Percentiles rank a stretch among this genome's conserved stretches.
These are phyloP conservation scores for Apodemia mormo DNA, from an alignment of 2,888 invertebrate genomes.

Conservation along the genomic window DNA sequence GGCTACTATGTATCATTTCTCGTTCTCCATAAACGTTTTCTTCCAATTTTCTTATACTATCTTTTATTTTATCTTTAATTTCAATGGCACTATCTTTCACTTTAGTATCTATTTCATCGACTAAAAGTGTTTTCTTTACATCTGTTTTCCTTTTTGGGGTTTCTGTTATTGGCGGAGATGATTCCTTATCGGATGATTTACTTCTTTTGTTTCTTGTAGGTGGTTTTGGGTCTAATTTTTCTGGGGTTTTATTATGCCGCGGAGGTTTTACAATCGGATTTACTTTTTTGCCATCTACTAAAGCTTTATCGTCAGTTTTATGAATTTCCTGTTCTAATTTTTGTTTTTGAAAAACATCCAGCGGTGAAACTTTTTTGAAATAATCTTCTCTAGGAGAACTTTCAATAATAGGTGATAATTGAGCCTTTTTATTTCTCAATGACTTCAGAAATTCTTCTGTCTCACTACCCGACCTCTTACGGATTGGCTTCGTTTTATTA, in stretches of 20 bases:
- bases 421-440: conserved; percentile 83
- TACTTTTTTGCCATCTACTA: conserved; percentile 62
- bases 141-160: conserved; percentile 72
- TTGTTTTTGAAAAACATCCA: conserved; percentile 65
- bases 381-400: conserved; percentile 87
- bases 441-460: conserved; percentile 82
- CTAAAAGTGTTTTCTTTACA: conserved; percentile 59
- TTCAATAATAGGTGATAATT: conserved; percentile 90
- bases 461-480: conserved; percentile 83
- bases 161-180: conserved; percentile 60
- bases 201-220: conserved; percentile 63
- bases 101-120: conserved; percentile 66
- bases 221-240: conserved; percentile 67
- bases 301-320: conserved; percentile 50
- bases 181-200: conserved; percentile 63
- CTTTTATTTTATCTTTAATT: conserved; percentile 76
- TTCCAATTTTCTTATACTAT: conserved; percentile 74
- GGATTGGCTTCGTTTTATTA: conserved; percentile 68
- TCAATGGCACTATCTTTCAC: conserved; percentile 47
- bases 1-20: conserved; percentile 88
- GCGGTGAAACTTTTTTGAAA: conserved; percentile 76
- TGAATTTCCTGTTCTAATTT: conserved; percentile 55
- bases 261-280: conserved; percentile 76
- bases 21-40: conserved; percentile 74
- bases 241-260: conserved; percentile 65